Evolutionary conservation across 1,140 invertebrate genomes (phyloP).

Genomic region (Aphaenogaster ashmeadi): DNA sequence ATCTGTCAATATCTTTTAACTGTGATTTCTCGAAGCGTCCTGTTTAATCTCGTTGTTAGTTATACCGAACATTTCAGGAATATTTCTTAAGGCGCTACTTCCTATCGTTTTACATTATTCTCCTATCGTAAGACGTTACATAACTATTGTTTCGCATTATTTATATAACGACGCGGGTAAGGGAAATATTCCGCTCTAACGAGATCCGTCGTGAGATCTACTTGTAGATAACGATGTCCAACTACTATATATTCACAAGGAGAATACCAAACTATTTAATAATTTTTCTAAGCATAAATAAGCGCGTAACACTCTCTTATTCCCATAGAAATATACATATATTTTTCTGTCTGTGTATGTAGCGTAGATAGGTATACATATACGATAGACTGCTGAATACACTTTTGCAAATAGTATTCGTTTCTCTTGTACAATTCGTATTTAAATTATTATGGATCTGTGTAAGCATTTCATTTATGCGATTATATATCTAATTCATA

Average conservation of each 20-base stretch:
- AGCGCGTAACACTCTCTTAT: slow-evolving; percentile 46
- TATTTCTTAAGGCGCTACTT: slow-evolving; percentile 41
- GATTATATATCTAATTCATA: slow-evolving; percentile 15
- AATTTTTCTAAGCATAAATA: slow-evolving; percentile 48
- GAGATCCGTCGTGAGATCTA: slow-evolving; percentile 23
- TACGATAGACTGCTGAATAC: slow-evolving; percentile 51
- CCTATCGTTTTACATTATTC: background rate
- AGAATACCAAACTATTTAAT: slow-evolving; percentile 57
- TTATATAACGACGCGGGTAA: slow-evolving; percentile 17
- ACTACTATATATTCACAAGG: slow-evolving; percentile 36
- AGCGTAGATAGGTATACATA: slow-evolving; percentile 23
- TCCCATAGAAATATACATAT: slow-evolving; percentile 36
- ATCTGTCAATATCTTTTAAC: slow-evolving; percentile 40
- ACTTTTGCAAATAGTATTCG: slow-evolving; percentile 46
- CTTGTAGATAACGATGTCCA: slow-evolving; percentile 16
- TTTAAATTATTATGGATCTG: slow-evolving; percentile 43
- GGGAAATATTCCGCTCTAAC: slow-evolving; percentile 2
- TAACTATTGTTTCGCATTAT: slow-evolving; percentile 27
- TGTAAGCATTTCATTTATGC: slow-evolving; percentile 28
- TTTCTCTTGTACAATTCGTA: slow-evolving; percentile 49
- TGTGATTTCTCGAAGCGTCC: slow-evolving; percentile 46
- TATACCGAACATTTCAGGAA: background rate
- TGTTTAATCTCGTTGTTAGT: slow-evolving; percentile 41
- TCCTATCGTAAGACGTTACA: background rate
- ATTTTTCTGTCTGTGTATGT: slow-evolving; percentile 39